phyloP scores from a whole-genome alignment of 37 sponge, comb jelly and placozoan species.

The Dysidea cf. avara region DNA sequence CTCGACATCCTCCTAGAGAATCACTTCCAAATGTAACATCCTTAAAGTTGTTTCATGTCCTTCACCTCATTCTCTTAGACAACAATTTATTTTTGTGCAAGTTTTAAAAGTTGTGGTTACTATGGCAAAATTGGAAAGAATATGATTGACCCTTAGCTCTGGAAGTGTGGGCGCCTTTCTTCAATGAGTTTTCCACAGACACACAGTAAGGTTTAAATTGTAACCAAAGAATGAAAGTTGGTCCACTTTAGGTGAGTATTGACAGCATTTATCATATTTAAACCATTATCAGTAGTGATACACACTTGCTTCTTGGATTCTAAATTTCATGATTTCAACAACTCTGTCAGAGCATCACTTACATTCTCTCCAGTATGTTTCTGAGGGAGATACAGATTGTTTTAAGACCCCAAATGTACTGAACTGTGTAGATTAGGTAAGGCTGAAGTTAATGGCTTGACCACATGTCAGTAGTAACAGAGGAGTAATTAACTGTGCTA shows the following conservation, averaged over 20 bases:
- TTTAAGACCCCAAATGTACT: conserved; percentile 26
- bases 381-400: conserved; percentile 20
- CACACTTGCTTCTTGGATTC: conserved; percentile 21
- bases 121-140: too few species aligned
- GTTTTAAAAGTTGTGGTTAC: too few species aligned
- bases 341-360: conserved; percentile 11
- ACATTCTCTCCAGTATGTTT: conserved; percentile 43
- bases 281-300: conserved; percentile 38
- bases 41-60: too few species aligned
- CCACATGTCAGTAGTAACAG: conserved; percentile 42
- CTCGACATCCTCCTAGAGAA: too few species aligned
- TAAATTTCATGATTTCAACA: conserved; percentile 13
- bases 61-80: too few species aligned
- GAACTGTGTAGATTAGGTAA: conserved; percentile 37
- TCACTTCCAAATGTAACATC: too few species aligned
- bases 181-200: too few species aligned
- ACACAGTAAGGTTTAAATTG: conserved; percentile 32
- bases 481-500: not conserved
- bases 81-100: too few species aligned
- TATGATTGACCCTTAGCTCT: too few species aligned
- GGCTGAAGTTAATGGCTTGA: conserved; percentile 25
- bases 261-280: conserved; percentile 24
- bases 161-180: too few species aligned
- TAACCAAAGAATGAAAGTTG: conserved; percentile 38
- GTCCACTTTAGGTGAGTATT: not conserved